Base-by-base conservation (phyloP, 2,888 invertebrate genomes). In the Bugula neritina region DNA sequence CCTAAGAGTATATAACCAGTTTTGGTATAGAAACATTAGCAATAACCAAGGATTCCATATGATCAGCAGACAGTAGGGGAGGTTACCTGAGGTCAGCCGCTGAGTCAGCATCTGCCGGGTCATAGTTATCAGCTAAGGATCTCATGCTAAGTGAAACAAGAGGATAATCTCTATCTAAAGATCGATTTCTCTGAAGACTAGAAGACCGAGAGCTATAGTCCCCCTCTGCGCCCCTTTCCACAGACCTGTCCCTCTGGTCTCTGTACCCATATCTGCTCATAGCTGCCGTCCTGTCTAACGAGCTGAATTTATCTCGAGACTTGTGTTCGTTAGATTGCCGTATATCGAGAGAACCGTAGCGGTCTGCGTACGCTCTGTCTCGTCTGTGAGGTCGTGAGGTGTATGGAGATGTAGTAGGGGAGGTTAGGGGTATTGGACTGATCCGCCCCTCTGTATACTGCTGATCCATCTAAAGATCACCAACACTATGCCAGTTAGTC, bases 91-190 rank as follows among this genome's bases (percentile, higher is more conserved):
- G 54, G 31, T 70, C 70, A 13, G 43, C n/a, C 10, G 43, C 52
- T 3, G 52, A 27, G 29, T 54, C 70, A 70, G 52, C 13, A 31
- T 54, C 70, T 43, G 52, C 52, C 5, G 52, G 52, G 70, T 70
- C 70, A 70, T n/a, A 43, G 13, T 31, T 31, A 31, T 70, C 70
- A 54, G 43, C 70, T 10, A 70, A 52, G 21, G 70, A 70, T 5
- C 54, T 21, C 52, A 43, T 70, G 52, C 70, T 70, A 13, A 70
- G 10, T n/a, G 70, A 43, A 2, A 70, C 52, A 2, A 70, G 70
- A 2, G 70, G 70, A 29, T 71, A 73, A 52, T 76, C 75, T 54
- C 90, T 86, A 78, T 91, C 91, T 76, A 90, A 84, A 71, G 90
- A 90, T 71, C 88, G 84, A 76, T 89, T 88, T 80, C 89, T 85